A percentile compares a stretch with the other conserved stretches of the same genome.
Conservation (phyloP, 2,888 invertebrate genomes). For the Neocrepidodera transversa region DNA sequence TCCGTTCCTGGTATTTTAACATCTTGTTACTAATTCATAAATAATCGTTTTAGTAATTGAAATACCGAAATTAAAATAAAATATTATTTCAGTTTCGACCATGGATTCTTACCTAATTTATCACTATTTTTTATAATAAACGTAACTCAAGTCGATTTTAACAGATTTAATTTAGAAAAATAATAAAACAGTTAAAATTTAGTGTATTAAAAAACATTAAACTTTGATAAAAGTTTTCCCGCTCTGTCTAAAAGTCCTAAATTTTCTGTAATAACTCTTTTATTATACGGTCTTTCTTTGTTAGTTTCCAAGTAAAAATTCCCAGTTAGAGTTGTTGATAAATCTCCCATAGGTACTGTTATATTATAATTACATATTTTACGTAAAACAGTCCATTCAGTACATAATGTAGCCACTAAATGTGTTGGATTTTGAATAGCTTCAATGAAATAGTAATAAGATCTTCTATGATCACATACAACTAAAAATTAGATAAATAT, state of each 20-base stretch:
- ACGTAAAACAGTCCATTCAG: constrained; percentile 31
- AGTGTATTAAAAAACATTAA: too few relatives aligned
- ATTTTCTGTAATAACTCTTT: constrained; percentile 7
- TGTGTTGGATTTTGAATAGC: constrained; percentile 45
- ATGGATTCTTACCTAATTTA: too few relatives aligned
- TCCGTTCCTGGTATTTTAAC: too few relatives aligned
- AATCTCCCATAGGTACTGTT: constrained; percentile 45
- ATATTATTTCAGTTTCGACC: too few relatives aligned
- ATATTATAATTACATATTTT: constrained; percentile 34
- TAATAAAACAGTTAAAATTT: too few relatives aligned
- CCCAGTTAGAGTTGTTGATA: constrained; percentile 42
- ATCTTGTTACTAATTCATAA: too few relatives aligned
- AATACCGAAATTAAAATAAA: too few relatives aligned
- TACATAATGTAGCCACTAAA: constrained; percentile 45
- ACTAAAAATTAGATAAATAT: constrained; percentile 41
- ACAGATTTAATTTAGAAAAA: too few relatives aligned
- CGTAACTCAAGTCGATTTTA: too few relatives aligned
- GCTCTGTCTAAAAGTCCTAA: background rate
- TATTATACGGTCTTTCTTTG: constrained; percentile 45
- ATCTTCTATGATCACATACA: constrained; percentile 47
- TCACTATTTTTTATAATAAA: too few relatives aligned
- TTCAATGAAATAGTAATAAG: constrained; percentile 47
- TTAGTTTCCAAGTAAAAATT: constrained; percentile 50
- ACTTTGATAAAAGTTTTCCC: background rate
- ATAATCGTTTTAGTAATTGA: too few relatives aligned